Base-by-base conservation (phyloP, 2,797 vertebrate species). In the Miopithecus talapoin region DNA sequence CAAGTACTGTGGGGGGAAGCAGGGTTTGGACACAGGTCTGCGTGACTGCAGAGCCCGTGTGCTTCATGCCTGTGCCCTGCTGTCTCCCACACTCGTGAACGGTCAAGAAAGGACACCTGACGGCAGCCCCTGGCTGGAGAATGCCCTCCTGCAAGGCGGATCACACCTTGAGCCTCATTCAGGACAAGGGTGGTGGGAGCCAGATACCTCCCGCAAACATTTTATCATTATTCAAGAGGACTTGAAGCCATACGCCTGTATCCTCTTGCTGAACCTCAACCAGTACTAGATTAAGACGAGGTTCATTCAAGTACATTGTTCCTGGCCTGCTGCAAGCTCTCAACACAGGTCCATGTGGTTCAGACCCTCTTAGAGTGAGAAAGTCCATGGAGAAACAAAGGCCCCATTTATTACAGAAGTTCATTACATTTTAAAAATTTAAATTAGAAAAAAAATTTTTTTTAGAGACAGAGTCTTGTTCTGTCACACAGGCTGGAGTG, bases 121-220 rank as follows among this genome's bases (percentile, higher is more conserved):
- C 39, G 61, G 14, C 9, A 28, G 26, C 33, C 72, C 46, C 26
- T 0, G 3, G 78, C 33, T 26, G 10, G 46, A 72, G 24, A 41
- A 86, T 24, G n/a, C 12, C 50, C 26, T 81, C 74, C 70, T 36
- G n/a, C 2, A 48, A 84, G 55, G 41, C 0, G 8, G n/a, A 41
- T n/a, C 46, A n/a, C 4, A 1, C 85, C 43, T 26, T 4, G 55
- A 95, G 80, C 33, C 75, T 68, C 39, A 39, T 26, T 50, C 8
- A n/a, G 85, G n/a, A 70, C 57, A 46, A 43, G 33, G 4, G 30
- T 4, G 30, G 16, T n/a, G 21, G 55, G 22, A 21, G 6, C 5
- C 3, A 28, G 10, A 19, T 4, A 41, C 14, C 19, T 6, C 19
- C 21, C 4, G 4, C 1, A 41, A 13, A 9, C 0, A 0, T 46